Evolutionary conservation across 1,140 invertebrate species (phyloP).

Genomic region (Parapsyche elsis): DNA sequence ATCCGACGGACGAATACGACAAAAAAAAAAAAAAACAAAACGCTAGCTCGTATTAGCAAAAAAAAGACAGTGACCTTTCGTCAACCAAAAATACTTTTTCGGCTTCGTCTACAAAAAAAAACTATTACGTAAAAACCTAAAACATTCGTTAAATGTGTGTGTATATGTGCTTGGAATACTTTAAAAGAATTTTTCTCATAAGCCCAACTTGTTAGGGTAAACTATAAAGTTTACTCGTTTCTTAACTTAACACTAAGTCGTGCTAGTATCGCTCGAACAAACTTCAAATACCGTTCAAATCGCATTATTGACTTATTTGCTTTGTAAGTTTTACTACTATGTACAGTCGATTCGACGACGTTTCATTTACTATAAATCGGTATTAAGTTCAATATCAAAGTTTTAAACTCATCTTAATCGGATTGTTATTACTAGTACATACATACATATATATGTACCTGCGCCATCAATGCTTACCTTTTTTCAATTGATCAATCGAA

Average conservation of each 20-base stretch:
- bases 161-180: neutral
- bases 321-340: neutral
- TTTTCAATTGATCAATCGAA: too few relatives aligned
- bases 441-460: too few relatives aligned
- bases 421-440: too few relatives aligned
- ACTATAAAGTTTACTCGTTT: neutral
- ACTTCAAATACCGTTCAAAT: neutral
- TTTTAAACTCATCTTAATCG: too few relatives aligned
- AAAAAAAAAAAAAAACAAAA: constrained; percentile 15
- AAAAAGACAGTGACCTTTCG: neutral
- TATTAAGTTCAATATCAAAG: too few relatives aligned
- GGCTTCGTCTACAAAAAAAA: neutral
- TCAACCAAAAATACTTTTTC: neutral
- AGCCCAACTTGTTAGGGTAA: neutral
- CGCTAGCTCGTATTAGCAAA: neutral
- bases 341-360: neutral
- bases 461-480: too few relatives aligned
- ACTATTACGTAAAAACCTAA: neutral
- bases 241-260: neutral
- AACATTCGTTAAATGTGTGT: neutral
- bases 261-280: neutral
- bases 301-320: neutral
- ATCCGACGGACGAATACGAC: constrained; percentile 4
- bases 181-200: neutral
- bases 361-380: too few relatives aligned